Evolutionary conservation across 2,113 vertebrate species (phyloP).

Genomic region (Terrapene triunguis): DNA sequence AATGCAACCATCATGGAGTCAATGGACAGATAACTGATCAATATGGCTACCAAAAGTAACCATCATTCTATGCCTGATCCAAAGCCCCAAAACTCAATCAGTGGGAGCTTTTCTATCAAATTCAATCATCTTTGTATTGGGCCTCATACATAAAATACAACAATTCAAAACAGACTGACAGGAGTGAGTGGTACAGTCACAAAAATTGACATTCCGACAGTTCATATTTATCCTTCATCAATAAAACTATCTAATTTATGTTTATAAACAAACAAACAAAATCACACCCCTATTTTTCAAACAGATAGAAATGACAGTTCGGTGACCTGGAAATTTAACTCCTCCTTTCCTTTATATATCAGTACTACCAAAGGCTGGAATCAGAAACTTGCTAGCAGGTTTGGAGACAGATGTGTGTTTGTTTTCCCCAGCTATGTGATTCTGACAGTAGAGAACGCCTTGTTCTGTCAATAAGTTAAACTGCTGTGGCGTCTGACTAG

Average conservation of each 20-base stretch:
- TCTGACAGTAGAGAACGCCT: background rate
- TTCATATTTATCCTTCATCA: background rate
- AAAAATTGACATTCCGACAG: background rate
- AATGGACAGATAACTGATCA: background rate
- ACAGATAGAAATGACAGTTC: background rate
- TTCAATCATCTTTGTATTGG: background rate
- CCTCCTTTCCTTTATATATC: background rate
- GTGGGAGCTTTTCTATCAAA: background rate
- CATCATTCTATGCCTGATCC: background rate
- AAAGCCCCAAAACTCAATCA: background rate
- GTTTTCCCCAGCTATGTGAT: background rate
- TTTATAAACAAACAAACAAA: fast-evolving
- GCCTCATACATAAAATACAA: background rate
- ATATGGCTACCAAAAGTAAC: background rate
- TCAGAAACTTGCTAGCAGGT: background rate
- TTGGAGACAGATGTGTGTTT: background rate
- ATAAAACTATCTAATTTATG: background rate
- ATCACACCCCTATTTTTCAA: background rate
- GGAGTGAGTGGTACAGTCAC: background rate
- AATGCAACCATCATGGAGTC: background rate
- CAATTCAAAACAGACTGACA: background rate
- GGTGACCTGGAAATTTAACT: background rate
- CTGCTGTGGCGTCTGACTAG: background rate
- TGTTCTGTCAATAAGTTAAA: background rate
- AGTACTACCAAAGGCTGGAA: background rate